Evolutionary conservation across 1,140 invertebrate species (phyloP).

Genomic region (Drosophila arawakana): DNA sequence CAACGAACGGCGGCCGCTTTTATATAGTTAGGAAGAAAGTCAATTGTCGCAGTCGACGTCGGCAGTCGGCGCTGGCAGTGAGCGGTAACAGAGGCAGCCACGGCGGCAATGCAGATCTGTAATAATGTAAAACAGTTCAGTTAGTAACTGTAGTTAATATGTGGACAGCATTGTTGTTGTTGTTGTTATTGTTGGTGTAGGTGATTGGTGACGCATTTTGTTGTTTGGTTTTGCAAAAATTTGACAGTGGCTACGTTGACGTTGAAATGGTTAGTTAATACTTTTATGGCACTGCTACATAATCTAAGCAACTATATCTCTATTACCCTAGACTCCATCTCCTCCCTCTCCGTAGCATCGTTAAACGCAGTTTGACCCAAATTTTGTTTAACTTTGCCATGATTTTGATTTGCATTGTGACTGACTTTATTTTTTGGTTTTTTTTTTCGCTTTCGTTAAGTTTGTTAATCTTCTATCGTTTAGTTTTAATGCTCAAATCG

Average conservation of each 20-base stretch:
- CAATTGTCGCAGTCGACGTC: constrained; percentile 30
- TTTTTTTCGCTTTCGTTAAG: constrained; percentile 49
- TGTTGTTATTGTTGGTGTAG: constrained; percentile 11
- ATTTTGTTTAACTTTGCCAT: constrained; percentile 51
- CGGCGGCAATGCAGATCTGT: constrained; percentile 28
- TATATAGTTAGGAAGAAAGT: constrained; percentile 84
- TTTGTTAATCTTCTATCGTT: constrained; percentile 61
- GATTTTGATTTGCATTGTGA: constrained; percentile 67
- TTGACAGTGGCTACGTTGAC: constrained; percentile 44
- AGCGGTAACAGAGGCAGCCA: constrained; percentile 21
- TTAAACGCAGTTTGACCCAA: constrained; percentile 71
- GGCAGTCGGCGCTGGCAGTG: constrained; percentile 30
- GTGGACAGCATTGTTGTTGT: constrained; percentile 26
- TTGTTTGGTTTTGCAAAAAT: constrained; percentile 65
- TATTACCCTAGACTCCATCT: neutral
- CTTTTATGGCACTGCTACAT: constrained; percentile 43
- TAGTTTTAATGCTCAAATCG: constrained; percentile 76
- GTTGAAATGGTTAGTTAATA: constrained; percentile 60
- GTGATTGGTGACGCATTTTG: constrained; percentile 41
- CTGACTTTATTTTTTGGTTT: constrained; percentile 2
- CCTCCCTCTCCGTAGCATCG: constrained; percentile 30
- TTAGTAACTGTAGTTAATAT: constrained; percentile 51
- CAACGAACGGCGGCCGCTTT: constrained; percentile 75
- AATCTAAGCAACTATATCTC: constrained; percentile 14
- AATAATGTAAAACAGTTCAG: constrained; percentile 78